A percentile compares a stretch with the other conserved stretches of the same genome.
These are phyloP conservation scores for Geotrypetes seraphini DNA, from an alignment of 2,797 vertebrate genomes.

Conservation along the genomic window DNA sequence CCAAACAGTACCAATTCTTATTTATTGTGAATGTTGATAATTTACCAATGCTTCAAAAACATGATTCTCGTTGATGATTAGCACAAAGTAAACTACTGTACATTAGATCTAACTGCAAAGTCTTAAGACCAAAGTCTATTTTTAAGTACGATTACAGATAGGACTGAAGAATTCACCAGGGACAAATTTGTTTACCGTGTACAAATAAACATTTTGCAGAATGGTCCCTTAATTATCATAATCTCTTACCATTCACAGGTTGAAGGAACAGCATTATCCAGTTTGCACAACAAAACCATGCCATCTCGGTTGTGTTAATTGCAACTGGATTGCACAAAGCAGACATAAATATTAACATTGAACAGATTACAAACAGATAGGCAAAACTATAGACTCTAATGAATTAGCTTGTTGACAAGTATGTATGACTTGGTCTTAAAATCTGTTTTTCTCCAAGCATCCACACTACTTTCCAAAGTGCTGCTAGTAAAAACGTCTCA, in stretches of 20 bases:
- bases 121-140: rapidly evolving
- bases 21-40: rapidly evolving
- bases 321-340: background rate
- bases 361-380: rapidly evolving
- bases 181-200: background rate
- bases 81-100: too few species aligned
- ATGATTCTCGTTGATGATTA: too few species aligned
- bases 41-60: rapidly evolving
- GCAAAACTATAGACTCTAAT: rapidly evolving
- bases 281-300: background rate
- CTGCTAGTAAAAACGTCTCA: background rate
- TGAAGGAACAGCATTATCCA: rapidly evolving
- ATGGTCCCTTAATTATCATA: background rate
- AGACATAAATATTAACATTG: rapidly evolving
- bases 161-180: background rate
- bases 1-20: rapidly evolving
- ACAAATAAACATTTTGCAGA: background rate
- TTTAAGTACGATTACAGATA: rapidly evolving
- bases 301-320: background rate
- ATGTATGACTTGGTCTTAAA: rapidly evolving
- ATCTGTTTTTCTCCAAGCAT: background rate
- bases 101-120: too few species aligned
- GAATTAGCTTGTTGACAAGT: too few species aligned
- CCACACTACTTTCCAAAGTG: background rate
- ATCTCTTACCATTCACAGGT: rapidly evolving